Conservation (phyloP, 2,888 invertebrate species). For the Ypsolopha scabrella region DNA sequence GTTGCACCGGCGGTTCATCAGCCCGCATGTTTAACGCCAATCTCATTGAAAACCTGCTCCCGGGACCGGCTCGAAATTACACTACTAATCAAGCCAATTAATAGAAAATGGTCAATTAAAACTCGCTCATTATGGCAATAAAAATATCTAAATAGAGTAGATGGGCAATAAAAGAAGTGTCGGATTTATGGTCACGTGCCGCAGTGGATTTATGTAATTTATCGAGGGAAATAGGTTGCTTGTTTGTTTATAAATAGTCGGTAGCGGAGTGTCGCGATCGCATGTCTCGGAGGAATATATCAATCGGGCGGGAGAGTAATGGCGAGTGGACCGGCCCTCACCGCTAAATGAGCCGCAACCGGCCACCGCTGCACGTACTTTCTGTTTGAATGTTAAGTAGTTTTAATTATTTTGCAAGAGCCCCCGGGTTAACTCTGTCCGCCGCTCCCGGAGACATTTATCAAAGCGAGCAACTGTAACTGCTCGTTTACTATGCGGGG, state of each 20-base stretch:
- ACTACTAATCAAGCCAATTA: constrained; percentile 3
- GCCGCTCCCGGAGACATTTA: constrained; percentile 41
- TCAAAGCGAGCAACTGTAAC: constrained; percentile 29
- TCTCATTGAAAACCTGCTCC: background rate
- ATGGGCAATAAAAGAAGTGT: constrained; percentile 42
- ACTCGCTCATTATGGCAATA: constrained; percentile 35
- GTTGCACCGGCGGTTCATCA: no score
- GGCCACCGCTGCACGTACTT: constrained; percentile 44
- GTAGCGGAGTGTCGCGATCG: constrained; percentile 54
- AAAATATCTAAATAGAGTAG: constrained; percentile 43
- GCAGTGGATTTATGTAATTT: constrained; percentile 41
- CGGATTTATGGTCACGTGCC: constrained; percentile 47
- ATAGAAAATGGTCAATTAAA: constrained; percentile 4
- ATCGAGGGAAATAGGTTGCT: constrained; percentile 37
- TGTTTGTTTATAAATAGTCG: constrained; percentile 32
- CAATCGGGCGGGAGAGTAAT: constrained; percentile 56
- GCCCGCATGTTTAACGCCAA: background rate
- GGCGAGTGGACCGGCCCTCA: constrained; percentile 16
- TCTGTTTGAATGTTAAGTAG: constrained; percentile 65
- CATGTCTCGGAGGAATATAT: constrained; percentile 63
- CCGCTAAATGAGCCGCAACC: constrained; percentile 34
- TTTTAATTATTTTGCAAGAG: constrained; percentile 63
- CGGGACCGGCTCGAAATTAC: background rate
- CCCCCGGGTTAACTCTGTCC: constrained; percentile 39
- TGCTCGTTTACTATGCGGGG: constrained; percentile 25